Evolutionary conservation across 2,113 vertebrate genomes (phyloP).

Genomic region (Halcyon senegalensis): DNA sequence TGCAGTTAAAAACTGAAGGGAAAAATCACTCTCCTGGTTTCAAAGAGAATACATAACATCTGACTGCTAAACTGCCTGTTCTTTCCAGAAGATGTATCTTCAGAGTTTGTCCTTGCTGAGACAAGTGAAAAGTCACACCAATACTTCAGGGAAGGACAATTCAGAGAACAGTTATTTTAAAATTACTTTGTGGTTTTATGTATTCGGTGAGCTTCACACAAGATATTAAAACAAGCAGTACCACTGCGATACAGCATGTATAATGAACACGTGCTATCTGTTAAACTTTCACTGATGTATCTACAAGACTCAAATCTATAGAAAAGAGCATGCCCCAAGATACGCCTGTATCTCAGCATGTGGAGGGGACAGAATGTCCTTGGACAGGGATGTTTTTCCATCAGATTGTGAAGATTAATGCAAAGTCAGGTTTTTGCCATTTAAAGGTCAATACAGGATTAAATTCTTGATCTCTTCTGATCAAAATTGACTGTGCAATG

Average conservation of each 20-base stretch:
- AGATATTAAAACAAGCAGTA: neutral
- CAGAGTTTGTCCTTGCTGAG: neutral
- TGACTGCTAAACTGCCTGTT: neutral
- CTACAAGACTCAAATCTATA: neutral
- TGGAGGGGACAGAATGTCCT: neutral
- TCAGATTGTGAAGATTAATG: neutral
- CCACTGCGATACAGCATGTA: neutral
- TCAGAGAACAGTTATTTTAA: neutral
- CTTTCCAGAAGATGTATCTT: neutral
- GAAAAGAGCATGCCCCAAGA: neutral
- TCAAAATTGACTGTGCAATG: neutral
- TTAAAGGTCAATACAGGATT: neutral
- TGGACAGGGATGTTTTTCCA: neutral
- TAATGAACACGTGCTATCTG: neutral
- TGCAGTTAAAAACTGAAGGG: slow-evolving; percentile 68
- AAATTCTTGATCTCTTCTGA: neutral
- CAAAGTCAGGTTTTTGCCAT: neutral
- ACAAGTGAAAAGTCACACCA: neutral
- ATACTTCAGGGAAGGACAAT: neutral
- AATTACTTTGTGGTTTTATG: neutral
- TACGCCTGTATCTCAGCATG: accelerated
- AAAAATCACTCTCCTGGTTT: slow-evolving; percentile 71
- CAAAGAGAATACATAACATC: slow-evolving; percentile 31
- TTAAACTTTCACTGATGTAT: neutral
- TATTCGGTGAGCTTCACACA: neutral